Evolutionary conservation across 1,140 invertebrate genomes (phyloP), one percentile per base, ranked within the genome.

Genomic region (Pachyrhynchus sulphureomaculatus): DNA sequence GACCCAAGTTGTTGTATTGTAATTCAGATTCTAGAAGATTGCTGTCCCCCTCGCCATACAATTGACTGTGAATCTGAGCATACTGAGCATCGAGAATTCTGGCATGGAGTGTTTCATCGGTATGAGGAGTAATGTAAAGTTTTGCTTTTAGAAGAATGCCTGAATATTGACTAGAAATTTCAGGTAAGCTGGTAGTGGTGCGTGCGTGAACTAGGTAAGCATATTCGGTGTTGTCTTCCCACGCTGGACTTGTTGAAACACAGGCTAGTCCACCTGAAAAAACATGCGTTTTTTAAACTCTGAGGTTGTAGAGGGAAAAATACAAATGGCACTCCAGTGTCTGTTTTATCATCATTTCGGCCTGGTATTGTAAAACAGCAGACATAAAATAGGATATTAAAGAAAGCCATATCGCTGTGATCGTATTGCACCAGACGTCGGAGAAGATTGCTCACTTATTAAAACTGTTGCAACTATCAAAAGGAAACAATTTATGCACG

Each of bases 121-220:
- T 66, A 49, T 75, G 74, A 0, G 79, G 78, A 42, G 81, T 81
- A 47, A 89, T 67, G 0, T 66, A 70, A 5, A 89, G 74, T 2
- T 70, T 52, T 2, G 78, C 83, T 57, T 77, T 81, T 32, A 86
- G 72, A 1, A 82, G 56, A 23, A 83, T 77, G 51, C 86, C 85
- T 36, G 77, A 71, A 56, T 73, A 75, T 54, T 82, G 73, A 63
- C 82, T 75, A 1, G 78, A 72, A 6, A 83, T 71, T 18, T 84
- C 77, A 8, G 79, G 72, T 2, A 84, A 67, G 4, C 75, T 75
- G 0, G 83, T 76, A 15, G 88, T 24, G 0, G 84, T 86, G 21
- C 81, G 77, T 18, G 82, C 79, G 15, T 75, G 74, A 1, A 88
- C 77, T 9, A 81, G 66, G 68, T 88, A 89, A 4, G 75, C 73